These are phyloP conservation scores for Calliphora vicina DNA, from an alignment of 1,140 invertebrate genomes.

Conservation along the genomic window DNA sequence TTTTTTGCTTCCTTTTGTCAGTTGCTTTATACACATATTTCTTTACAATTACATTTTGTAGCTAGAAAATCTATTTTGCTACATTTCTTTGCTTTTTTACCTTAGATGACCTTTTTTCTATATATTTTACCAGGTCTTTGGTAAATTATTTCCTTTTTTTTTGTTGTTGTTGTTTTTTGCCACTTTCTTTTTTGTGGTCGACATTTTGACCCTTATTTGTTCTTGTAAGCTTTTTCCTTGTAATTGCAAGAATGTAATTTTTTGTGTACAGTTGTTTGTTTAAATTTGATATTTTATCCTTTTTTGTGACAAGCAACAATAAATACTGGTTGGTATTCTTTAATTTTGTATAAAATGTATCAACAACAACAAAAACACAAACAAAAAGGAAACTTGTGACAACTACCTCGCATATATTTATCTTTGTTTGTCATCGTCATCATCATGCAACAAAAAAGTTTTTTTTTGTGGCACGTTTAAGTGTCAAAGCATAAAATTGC, in stretches of 20 bases:
- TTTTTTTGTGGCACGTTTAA: constrained; percentile 18
- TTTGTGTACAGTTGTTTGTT: neutral
- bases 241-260: neutral
- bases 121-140: neutral
- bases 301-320: neutral
- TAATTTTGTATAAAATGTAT: neutral
- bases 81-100: neutral
- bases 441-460: neutral
- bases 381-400: neutral
- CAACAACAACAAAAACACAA: neutral
- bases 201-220: constrained; percentile 27
- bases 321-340: neutral
- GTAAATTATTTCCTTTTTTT: neutral
- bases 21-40: neutral
- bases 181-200: constrained; percentile 7
- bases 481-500: constrained; percentile 27
- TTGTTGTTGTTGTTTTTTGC: neutral
- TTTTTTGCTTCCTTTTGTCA: neutral
- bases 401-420: neutral
- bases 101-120: constrained; percentile 1
- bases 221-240: neutral
- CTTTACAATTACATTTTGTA: neutral
- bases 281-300: neutral
- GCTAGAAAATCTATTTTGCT: neutral
- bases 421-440: neutral